These are phyloP conservation scores for Ostrea denselamellosa DNA, from an alignment of 1,140 invertebrate species.

Conservation along the genomic window DNA sequence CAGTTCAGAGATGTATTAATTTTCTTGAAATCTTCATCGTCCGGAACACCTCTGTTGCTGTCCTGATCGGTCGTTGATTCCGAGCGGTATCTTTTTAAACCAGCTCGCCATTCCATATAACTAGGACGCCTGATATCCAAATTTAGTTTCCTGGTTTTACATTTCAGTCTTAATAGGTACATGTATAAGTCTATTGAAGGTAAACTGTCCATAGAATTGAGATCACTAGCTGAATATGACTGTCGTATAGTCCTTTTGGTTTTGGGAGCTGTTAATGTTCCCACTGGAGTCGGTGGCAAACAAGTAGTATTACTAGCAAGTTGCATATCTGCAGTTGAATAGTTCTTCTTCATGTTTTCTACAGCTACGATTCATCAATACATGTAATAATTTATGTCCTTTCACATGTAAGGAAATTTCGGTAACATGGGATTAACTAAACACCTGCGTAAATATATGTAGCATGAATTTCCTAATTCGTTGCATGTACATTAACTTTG, in stretches of 20 bases:
- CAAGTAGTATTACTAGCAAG: background rate
- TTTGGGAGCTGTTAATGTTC: background rate
- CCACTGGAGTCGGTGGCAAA: background rate
- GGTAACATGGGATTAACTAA: background rate
- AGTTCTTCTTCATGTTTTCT: slow-evolving; percentile 1
- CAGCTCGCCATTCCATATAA: slow-evolving; percentile 62
- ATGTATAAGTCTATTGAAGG: background rate
- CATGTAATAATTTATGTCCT: too few species aligned
- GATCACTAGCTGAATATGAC: background rate
- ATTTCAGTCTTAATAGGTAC: slow-evolving; percentile 42
- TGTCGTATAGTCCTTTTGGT: background rate
- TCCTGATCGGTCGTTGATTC: slow-evolving; percentile 40
- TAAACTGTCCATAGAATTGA: background rate
- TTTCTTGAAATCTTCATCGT: slow-evolving; percentile 62
- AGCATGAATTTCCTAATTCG: background rate
- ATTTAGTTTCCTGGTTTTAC: slow-evolving; percentile 42
- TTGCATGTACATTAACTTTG: slow-evolving; percentile 17
- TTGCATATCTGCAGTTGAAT: background rate
- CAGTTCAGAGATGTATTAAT: slow-evolving; percentile 67
- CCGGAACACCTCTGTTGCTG: slow-evolving; percentile 51
- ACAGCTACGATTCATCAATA: background rate
- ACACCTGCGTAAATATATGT: background rate
- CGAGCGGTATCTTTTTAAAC: slow-evolving; percentile 46
- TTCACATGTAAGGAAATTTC: background rate
- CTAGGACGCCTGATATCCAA: slow-evolving; percentile 59